Base-by-base conservation (phyloP, 2,797 vertebrate genomes). In the Sphenodon punctatus region DNA sequence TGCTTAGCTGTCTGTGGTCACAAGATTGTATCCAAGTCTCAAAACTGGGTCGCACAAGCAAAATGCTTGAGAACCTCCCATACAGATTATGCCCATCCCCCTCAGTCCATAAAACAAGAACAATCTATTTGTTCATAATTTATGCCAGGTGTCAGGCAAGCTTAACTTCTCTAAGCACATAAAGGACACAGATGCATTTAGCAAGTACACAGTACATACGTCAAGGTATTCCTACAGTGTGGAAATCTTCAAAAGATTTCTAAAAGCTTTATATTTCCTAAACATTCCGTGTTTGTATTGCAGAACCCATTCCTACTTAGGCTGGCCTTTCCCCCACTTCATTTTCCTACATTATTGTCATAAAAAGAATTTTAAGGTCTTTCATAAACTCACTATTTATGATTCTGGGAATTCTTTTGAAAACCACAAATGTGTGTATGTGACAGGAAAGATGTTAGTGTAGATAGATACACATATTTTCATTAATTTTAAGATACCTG, bases 401-500 rank as follows among this genome's bases (percentile, higher is more conserved):
- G 30, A 36, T 10, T n/a, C 65, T 80, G 32, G 39, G 38, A 30
- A 51, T 84, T 93, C 80, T 68, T 22, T 86, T 85, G 73, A 88
- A 87, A 63, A 66, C 85, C 43, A 27, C 74, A 74, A 80, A 81
- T 67, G 38, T 82, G 72, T 49, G 25, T 84, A 46, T 56, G 70
- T 59, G 87, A 76, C 13, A 60, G 51, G 5, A 89, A 51, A 90
- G 69, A 89, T 7, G 51, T 10, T 61, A 68, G 39, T 82, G 27
- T 14, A 39, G 75, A 83, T 14, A 39, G 75, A 83, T 27, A 70
- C 4, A 66, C 38, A 23, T 85, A 91, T 91, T 71, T 43, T 43
- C 59, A 87, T 88, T 92, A 73, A 72, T 89, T 91, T 91, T 82
- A 75, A 67, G 61, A n/a, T 20, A 60, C 20, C 93, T 61, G 46